Percentiles rank a stretch among this genome's conserved stretches.
phyloP scores from a whole-genome alignment of 2,797 vertebrate genomes.

The Mormyrops attenuatus region DNA sequence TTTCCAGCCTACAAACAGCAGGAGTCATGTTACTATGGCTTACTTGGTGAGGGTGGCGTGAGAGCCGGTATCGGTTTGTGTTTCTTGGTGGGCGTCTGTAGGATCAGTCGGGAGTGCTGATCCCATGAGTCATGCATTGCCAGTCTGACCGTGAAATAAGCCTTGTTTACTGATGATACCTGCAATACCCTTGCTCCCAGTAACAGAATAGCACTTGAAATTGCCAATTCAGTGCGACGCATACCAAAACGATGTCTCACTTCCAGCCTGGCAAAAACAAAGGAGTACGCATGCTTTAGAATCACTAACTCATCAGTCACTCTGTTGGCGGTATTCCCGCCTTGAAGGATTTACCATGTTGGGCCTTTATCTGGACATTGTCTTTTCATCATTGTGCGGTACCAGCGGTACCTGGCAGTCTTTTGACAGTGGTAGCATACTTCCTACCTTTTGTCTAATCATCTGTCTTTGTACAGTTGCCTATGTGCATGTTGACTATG shows the following conservation, averaged over 20 bases:
- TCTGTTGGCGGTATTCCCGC: not conserved
- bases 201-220: not conserved
- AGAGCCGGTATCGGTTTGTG: not conserved
- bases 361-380: not conserved
- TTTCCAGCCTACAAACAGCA: not conserved
- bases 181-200: not conserved
- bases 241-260: not conserved
- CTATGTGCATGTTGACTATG: not conserved
- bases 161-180: not conserved
- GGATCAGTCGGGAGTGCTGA: not conserved
- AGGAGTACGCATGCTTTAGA: not conserved
- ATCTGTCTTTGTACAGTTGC: not conserved
- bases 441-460: not conserved
- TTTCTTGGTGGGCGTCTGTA: not conserved
- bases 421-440: not conserved
- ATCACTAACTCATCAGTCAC: not conserved
- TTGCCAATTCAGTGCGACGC: not conserved
- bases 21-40: not conserved
- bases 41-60: not conserved
- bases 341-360: not conserved
- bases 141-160: not conserved
- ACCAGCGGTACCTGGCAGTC: not conserved
- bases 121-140: not conserved
- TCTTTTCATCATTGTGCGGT: not conserved
- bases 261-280: not conserved